These are phyloP conservation scores for Artemia franciscana DNA, from an alignment of 1,140 invertebrate species.

Conservation along the genomic window DNA sequence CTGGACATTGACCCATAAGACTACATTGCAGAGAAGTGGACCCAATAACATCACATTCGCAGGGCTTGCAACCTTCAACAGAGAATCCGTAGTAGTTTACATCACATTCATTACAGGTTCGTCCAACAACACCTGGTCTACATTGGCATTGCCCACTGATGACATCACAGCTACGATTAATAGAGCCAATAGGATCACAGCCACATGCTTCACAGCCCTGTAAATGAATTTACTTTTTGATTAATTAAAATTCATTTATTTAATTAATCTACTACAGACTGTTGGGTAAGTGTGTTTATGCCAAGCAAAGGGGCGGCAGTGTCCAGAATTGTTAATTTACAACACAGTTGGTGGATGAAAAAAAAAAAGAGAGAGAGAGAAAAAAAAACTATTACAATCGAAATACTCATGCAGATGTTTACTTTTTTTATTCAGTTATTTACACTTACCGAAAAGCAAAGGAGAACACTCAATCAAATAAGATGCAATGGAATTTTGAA, in stretches of 20 bases:
- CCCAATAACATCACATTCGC: slow-evolving; percentile 69
- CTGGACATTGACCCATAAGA: slow-evolving; percentile 53
- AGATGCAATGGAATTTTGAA: no score
- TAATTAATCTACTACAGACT: no score
- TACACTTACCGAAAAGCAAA: no score
- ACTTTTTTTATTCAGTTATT: no score
- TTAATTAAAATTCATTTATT: slow-evolving; percentile 8
- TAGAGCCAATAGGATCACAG: slow-evolving; percentile 62
- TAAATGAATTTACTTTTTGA: slow-evolving; percentile 12
- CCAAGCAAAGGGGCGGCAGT: no score
- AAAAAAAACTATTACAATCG: no score
- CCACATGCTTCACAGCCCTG: slow-evolving; percentile 58
- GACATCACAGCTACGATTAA: slow-evolving; percentile 54
- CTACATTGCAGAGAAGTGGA: slow-evolving; percentile 56
- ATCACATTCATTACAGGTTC: slow-evolving; percentile 58
- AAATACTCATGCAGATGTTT: no score
- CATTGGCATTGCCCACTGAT: slow-evolving; percentile 65
- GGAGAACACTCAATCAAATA: no score
- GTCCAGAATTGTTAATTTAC: no score
- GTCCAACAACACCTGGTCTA: slow-evolving; percentile 55
- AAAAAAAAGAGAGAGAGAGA: no score
- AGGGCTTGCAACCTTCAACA: slow-evolving; percentile 50
- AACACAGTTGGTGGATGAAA: no score
- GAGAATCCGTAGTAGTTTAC: slow-evolving; percentile 75
- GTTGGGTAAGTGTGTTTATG: no score